Evolutionary conservation across 2,797 vertebrate genomes (phyloP).

Genomic region (Microctenopoma lineatum): DNA sequence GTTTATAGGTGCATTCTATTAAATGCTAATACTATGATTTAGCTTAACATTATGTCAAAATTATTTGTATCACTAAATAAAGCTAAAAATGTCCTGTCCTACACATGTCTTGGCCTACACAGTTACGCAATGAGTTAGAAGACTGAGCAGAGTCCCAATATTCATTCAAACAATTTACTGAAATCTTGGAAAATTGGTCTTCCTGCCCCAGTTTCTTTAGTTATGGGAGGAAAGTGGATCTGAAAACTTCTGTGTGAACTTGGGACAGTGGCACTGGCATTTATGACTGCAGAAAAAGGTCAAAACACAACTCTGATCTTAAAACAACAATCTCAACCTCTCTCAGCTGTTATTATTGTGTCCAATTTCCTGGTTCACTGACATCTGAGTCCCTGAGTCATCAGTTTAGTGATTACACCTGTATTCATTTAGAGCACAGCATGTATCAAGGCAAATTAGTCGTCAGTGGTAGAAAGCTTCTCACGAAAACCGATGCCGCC

Average conservation of each 20-base stretch:
- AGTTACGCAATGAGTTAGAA: slow-evolving; percentile 5
- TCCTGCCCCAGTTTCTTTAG: slow-evolving; percentile 16
- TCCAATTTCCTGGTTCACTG: slow-evolving; percentile 16
- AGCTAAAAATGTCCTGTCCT: not conserved
- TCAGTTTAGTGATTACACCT: slow-evolving; percentile 16
- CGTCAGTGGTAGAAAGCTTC: slow-evolving; percentile 20
- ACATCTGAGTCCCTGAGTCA: slow-evolving; percentile 22
- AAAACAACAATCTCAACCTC: slow-evolving; percentile 7
- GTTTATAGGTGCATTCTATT: slow-evolving; percentile 6
- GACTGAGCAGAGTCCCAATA: slow-evolving; percentile 22
- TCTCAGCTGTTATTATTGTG: slow-evolving; percentile 3
- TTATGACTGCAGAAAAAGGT: not conserved
- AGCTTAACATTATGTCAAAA: slow-evolving; percentile 7
- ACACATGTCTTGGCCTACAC: not conserved
- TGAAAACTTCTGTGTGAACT: slow-evolving; percentile 10
- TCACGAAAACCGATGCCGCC: slow-evolving; percentile 22
- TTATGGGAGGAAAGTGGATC: slow-evolving; percentile 29
- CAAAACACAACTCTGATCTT: not conserved
- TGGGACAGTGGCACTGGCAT: slow-evolving; percentile 19
- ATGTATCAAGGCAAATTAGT: slow-evolving; percentile 24
- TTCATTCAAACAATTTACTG: slow-evolving; percentile 2
- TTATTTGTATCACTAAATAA: not conserved
- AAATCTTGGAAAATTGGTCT: slow-evolving; percentile 28
- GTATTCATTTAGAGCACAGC: slow-evolving; percentile 37
- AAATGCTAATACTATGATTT: not conserved